phyloP scores from a whole-genome alignment of 2,113 vertebrate genomes.

The Symphodus melops region DNA sequence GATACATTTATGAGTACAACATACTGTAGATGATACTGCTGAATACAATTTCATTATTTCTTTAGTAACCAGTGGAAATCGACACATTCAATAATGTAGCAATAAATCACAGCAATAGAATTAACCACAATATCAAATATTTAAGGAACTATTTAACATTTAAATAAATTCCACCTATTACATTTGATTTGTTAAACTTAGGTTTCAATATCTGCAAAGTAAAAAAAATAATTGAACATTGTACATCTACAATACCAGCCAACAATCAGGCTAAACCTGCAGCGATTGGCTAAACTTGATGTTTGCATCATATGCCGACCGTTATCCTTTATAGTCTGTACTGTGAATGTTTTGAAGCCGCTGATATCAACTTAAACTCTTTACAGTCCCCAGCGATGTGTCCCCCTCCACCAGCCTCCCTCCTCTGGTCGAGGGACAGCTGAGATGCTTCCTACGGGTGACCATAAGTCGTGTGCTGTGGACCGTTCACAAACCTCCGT shows the following conservation, averaged over 20 bases:
- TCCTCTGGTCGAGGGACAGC: slow-evolving; percentile 91
- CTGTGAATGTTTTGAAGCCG: background rate
- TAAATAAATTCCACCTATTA: too few species aligned
- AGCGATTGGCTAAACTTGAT: background rate
- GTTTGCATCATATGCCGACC: background rate
- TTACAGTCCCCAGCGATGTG: slow-evolving; percentile 85
- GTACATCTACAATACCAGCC: background rate
- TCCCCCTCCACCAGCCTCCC: slow-evolving; percentile 89
- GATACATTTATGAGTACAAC: background rate
- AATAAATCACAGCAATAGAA: too few species aligned
- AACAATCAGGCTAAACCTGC: background rate
- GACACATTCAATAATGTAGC: too few species aligned
- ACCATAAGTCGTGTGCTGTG: slow-evolving; percentile 86
- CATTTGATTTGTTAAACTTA: too few species aligned
- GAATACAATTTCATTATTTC: too few species aligned
- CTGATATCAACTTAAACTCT: background rate
- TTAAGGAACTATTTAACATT: too few species aligned
- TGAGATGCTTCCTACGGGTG: slow-evolving; percentile 90
- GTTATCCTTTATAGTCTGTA: background rate
- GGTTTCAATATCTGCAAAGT: too few species aligned
- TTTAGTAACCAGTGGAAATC: too few species aligned
- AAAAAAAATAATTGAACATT: too few species aligned
- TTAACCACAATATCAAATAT: too few species aligned
- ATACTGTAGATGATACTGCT: too few species aligned
- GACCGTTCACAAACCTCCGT: slow-evolving; percentile 83